Evolutionary conservation across 2,797 vertebrate species (phyloP), one percentile per base, ranked within the genome.

Genomic region (Sebastes cheni): DNA sequence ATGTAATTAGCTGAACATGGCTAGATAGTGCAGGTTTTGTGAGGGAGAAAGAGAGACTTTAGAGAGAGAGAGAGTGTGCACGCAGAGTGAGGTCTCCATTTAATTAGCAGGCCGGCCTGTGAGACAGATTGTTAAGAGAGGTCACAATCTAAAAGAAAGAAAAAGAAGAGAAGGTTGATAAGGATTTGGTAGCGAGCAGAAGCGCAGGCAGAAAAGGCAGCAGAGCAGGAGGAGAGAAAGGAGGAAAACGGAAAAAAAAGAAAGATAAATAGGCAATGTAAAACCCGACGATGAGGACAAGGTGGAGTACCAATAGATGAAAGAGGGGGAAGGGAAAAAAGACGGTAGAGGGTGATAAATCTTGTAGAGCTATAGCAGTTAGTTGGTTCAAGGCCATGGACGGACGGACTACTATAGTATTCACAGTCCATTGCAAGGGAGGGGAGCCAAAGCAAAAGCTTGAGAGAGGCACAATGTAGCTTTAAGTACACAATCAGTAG

Each of bases 1-100:
- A 89, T 92, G 91, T 93, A 95, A 95, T 95, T 94, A 95, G 93
- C 87, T 84, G 80, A 91, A 90, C 88, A 87, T 82, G 85, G 87
- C 46, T 18, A 87, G 88, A 92, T 87, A 89, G 80, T 20, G 80
- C 72, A 84, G 78, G 77, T 85, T 91, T 80, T 79, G 85, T 86
- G 81, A 71, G 82, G 67, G 72, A 83, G 82, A 85, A 89, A 80
- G 69, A 75, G 25, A 73, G 81, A 85, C 74, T 88, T 90, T 65
- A 22, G 52, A 80, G 71, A 84, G 77, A 54, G 79, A 54, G 76
- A 58, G 78, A 39, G 75, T 64, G 78, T 58, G 88, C 1, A 30
- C 56, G 6, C 77, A 80, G 73, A 80, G 84, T 81, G 83, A 89
- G 74, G 83, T 86, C 84, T 84, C 82, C 76, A 77, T 86, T 91